Evolutionary conservation across 2,888 invertebrate genomes (phyloP), one percentile per base, ranked within the genome.

Genomic region (Perizoma affinitatum): DNA sequence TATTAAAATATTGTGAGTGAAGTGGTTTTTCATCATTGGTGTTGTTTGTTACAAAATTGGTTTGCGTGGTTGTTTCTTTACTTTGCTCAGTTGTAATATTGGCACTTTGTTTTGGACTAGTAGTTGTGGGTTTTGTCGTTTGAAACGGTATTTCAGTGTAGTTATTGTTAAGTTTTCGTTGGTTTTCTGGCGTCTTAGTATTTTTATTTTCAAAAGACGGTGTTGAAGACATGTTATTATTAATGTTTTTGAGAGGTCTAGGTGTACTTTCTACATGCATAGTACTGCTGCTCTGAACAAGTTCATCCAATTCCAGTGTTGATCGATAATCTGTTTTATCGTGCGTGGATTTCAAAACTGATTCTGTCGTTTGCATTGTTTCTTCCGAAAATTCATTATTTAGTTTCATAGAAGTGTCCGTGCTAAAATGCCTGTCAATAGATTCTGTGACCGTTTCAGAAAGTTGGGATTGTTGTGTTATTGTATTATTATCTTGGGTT

Each of bases 171-270:
- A 91, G 71, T 67, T 90, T 82, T 60, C 90, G 76, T 79, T 89
- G 88, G 73, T 90, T 90, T 72, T 90, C 90, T n/a, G 87, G 83
- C 4, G 84, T 86, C 73, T 90, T 91, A 5, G 86, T 86, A 65
- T 86, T 87, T 80, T 87, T 89, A 68, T 81, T 90, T 70, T 90
- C 89, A 58, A 68, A 71, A 2, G 75, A 69, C 51, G 74, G 71
- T 61, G 80, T 78, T 8, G 79, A 77, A 34, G 79, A 72, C 36
- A 80, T 80, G 70, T 67, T 77, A 8, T 68, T 33, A 38, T 48
- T 42, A 70, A 65, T 73, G 74, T 76, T 80, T 81, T 67, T 78
- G 70, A 56, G 71, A 33, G 89, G 87, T 66, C 82, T 87, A 3
- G 79, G 66, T 46, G 89, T 90, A 72, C 83, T 88, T 73, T 89